Evolutionary conservation across 2,113 vertebrate species (phyloP), one percentile per base, ranked within the genome.

Genomic region (Ammodytes marinus): DNA sequence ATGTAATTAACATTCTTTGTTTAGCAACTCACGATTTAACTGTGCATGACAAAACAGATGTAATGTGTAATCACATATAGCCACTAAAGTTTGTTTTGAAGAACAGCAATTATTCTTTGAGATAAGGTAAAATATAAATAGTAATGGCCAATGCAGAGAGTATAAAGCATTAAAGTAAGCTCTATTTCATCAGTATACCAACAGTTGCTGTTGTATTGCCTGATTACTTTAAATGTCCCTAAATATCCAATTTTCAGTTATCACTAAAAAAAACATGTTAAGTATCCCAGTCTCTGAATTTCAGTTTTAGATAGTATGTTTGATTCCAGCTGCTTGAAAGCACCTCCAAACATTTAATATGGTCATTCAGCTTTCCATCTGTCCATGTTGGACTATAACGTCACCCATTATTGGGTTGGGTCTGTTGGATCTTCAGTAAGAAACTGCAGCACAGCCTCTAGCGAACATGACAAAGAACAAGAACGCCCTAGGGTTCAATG

Each of bases 311-410:
- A 47, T 54, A 49, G 78, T 76, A 52, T 52, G 47, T 71, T 64
- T 54, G 49, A 64, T 68, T 63, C 59, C 85, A 83, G 83, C 71
- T 86, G 85, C 81, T 65, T 72, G 59, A 77, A 14, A 76, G 52
- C 65, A 46, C 67, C 0, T 2, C 73, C 69, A 84, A 83, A 88
- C 65, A 85, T 82, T 83, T 64, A 90, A 92, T 79, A 76, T 76
- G 74, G 85, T 86, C 84, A 87, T 82, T 86, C 80, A 50, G 82
- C 69, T 80, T 85, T 27, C 88, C 68, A 86, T 91, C 86, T 91
- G 83, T 72, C 77, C 53, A 5, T 50, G 43, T 42, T 85, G 78
- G 73, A 74, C 67, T 76, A 2, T 27, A 42, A 61, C 7, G n/a
- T 78, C 61, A 77, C 50, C 19, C 54, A 64, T 74, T 43, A n/a